Percentiles rank a stretch among this genome's conserved stretches.
Evolutionary conservation across 2,797 vertebrate genomes (phyloP).

Genomic region (Notoglanidium macrostoma): DNA sequence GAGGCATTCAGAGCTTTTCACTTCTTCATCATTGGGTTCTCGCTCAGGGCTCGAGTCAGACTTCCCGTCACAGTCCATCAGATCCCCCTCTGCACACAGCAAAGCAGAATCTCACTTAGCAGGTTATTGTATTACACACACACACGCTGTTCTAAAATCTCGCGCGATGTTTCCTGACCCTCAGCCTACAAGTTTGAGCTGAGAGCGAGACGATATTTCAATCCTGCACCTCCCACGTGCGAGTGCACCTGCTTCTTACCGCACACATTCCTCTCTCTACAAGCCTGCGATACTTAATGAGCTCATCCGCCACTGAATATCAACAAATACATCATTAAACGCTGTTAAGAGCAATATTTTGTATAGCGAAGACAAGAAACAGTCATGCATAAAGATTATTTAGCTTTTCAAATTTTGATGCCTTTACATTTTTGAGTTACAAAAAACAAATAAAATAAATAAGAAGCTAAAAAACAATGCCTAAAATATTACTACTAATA

Average conservation of each 20-base stretch:
- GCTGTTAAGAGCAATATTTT: background rate
- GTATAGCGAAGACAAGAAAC: background rate
- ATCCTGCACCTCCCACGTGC: background rate
- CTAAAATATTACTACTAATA: background rate
- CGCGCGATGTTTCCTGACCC: background rate
- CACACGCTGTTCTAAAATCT: slow-evolving; percentile 5
- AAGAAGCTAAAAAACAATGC: background rate
- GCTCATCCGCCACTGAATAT: background rate
- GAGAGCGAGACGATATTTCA: background rate
- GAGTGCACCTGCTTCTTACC: background rate
- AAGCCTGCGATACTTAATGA: background rate
- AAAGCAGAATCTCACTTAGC: background rate
- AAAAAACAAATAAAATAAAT: background rate
- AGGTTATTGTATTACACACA: slow-evolving; percentile 6
- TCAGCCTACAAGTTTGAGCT: background rate
- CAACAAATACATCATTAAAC: background rate
- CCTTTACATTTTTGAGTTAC: background rate
- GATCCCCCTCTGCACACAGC: slow-evolving; percentile 75
- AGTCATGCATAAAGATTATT: background rate
- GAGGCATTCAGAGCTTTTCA: slow-evolving; percentile 77
- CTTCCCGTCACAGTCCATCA: slow-evolving; percentile 90
- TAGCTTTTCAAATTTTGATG: background rate
- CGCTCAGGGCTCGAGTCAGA: slow-evolving; percentile 96
- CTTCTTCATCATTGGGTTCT: slow-evolving; percentile 80
- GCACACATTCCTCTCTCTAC: background rate